These are phyloP conservation scores for Aricia agestis DNA, from an alignment of 1,140 invertebrate species.

Conservation along the genomic window DNA sequence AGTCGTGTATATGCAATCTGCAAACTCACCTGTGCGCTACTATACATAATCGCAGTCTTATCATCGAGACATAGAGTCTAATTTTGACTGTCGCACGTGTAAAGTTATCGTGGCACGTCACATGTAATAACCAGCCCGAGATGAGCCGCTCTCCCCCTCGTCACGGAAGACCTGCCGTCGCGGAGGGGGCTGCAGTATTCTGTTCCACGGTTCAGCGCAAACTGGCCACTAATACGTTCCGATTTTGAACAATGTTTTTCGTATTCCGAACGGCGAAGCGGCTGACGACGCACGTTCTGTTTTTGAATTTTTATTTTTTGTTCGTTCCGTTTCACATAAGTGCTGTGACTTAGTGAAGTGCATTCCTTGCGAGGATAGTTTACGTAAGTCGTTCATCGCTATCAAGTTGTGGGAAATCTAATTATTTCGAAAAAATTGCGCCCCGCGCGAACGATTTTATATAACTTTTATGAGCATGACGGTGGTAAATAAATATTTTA, in stretches of 20 bases:
- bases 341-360: constrained; percentile 26
- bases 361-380: neutral
- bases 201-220: constrained; percentile 33
- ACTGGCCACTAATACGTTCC: constrained; percentile 38
- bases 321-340: constrained; percentile 25
- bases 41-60: constrained; percentile 26
- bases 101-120: constrained; percentile 23
- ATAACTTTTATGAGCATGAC: constrained; percentile 3
- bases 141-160: constrained; percentile 35
- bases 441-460: neutral
- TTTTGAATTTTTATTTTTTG: constrained; percentile 40
- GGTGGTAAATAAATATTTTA: neutral
- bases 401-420: neutral
- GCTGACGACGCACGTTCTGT: constrained; percentile 41
- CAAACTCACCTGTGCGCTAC: constrained; percentile 30
- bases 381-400: constrained; percentile 9
- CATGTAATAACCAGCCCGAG: constrained; percentile 29
- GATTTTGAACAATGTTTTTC: constrained; percentile 59
- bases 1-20: constrained; percentile 41
- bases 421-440: neutral
- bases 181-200: constrained; percentile 25
- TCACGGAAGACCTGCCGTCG: constrained; percentile 11
- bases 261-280: constrained; percentile 53
- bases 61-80: constrained; percentile 19
- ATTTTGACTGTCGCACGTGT: constrained; percentile 22